Percentiles rank a stretch among this genome's conserved stretches.
Conservation (phyloP, 2,888 invertebrate species). For the Patella ulyssiponensis region DNA sequence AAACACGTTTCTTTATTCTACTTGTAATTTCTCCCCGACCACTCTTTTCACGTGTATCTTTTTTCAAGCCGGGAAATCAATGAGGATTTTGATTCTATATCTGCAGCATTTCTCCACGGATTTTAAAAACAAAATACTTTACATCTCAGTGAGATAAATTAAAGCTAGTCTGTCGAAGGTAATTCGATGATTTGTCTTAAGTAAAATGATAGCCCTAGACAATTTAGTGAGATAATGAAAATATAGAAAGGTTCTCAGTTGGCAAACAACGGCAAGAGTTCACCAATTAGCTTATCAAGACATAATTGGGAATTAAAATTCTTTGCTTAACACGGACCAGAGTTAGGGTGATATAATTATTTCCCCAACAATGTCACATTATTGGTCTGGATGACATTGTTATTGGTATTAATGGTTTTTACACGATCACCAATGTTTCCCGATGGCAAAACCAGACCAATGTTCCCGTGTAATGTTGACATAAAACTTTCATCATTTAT, state of each 20-base stretch:
- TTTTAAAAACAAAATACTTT: no score
- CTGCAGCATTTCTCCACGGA: no score
- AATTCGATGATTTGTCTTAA: neutral
- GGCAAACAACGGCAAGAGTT: conserved; percentile 20
- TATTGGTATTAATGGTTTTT: conserved; percentile 5
- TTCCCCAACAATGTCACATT: conserved; percentile 5
- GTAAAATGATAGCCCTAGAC: conserved; percentile 14
- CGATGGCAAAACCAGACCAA: neutral
- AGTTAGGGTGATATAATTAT: conserved; percentile 2
- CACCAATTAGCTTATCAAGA: conserved; percentile 12
- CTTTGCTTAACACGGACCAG: conserved; percentile 6
- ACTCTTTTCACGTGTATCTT: no score
- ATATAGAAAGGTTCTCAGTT: conserved; percentile 23
- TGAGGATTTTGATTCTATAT: no score
- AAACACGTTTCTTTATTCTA: no score
- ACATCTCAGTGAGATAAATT: no score
- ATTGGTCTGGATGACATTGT: conserved; percentile 6
- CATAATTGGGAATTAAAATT: conserved; percentile 12
- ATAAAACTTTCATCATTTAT: neutral
- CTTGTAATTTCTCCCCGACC: no score
- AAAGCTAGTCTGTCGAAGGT: neutral
- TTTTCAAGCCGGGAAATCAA: no score
- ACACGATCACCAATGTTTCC: neutral
- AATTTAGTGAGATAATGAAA: conserved; percentile 25
- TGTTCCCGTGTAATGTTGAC: neutral